These are phyloP conservation scores for Acronicta aceris DNA, from an alignment of 2,888 invertebrate genomes.

Conservation along the genomic window DNA sequence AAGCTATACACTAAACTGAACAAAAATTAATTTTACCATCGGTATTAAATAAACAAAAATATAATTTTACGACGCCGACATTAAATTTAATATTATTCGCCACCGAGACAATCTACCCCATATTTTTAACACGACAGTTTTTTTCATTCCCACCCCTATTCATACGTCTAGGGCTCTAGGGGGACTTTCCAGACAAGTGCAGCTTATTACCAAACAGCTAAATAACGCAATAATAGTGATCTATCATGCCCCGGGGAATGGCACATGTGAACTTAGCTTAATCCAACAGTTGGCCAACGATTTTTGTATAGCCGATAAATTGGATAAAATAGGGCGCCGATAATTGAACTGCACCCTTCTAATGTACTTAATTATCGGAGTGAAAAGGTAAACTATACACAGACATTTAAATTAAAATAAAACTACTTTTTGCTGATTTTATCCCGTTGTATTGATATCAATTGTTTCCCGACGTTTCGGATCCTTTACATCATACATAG, in stretches of 20 bases:
- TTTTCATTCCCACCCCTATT: slow-evolving; percentile 25
- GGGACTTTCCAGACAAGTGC: slow-evolving; percentile 33
- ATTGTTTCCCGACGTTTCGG: no score
- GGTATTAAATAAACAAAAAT: no score
- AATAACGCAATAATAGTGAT: slow-evolving; percentile 26
- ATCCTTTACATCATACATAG: no score
- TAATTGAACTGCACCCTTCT: slow-evolving; percentile 1
- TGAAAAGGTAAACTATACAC: background rate
- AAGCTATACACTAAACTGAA: no score
- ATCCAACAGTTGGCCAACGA: slow-evolving; percentile 26
- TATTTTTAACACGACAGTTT: slow-evolving; percentile 8
- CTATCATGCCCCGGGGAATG: slow-evolving; percentile 24
- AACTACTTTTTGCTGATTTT: no score
- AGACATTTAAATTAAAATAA: no score
- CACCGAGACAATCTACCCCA: background rate
- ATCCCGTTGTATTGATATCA: no score
- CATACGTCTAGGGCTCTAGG: slow-evolving; percentile 3
- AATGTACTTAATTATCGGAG: slow-evolving; percentile 5
- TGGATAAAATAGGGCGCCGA: slow-evolving; percentile 1
- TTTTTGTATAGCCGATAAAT: slow-evolving; percentile 19
- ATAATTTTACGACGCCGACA: no score
- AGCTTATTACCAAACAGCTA: slow-evolving; percentile 24
- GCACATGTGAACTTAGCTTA: slow-evolving; percentile 11
- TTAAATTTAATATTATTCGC: background rate
- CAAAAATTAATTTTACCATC: no score